Percentiles rank a stretch among this genome's conserved stretches.
These are phyloP conservation scores for Periophthalmodon schlosseri DNA, from an alignment of 2,113 vertebrate species.

Conservation along the genomic window DNA sequence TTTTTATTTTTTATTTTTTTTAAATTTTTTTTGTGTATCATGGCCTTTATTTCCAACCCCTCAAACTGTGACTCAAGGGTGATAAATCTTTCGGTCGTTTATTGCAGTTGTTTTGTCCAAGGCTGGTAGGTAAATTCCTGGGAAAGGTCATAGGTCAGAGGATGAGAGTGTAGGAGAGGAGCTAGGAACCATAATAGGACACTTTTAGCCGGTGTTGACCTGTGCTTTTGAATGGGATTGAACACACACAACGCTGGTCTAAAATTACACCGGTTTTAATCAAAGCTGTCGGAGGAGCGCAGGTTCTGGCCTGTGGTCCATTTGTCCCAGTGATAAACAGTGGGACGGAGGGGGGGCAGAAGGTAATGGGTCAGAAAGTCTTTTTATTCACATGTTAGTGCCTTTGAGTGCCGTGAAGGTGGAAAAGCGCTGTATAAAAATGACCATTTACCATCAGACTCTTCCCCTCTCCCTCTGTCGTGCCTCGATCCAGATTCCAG, in stretches of 20 bases:
- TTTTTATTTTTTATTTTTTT: not conserved
- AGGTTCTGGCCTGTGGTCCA: constrained; percentile 15
- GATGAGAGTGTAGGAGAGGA: constrained; percentile 23
- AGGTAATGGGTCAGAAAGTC: constrained; percentile 39
- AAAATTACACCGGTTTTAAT: constrained; percentile 51
- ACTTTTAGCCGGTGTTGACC: not conserved
- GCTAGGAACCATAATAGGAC: constrained; percentile 20
- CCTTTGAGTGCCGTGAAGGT: no score
- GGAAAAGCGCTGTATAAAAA: no score
- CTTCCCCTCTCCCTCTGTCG: no score
- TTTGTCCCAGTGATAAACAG: constrained; percentile 21
- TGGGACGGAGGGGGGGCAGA: not conserved
- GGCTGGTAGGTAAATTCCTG: constrained; percentile 20
- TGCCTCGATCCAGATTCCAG: no score
- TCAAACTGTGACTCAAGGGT: no score
- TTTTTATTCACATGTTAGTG: no score
- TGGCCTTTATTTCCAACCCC: no score
- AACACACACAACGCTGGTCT: constrained; percentile 48
- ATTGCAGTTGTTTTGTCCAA: constrained; percentile 27
- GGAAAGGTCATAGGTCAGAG: constrained; percentile 48
- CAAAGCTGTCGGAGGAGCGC: constrained; percentile 46
- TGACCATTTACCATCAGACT: no score
- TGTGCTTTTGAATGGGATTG: constrained; percentile 23
- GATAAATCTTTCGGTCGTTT: not conserved
- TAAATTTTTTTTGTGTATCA: no score